Percentiles rank a stretch among this genome's conserved stretches.
phyloP scores from a whole-genome alignment of 2,113 vertebrate genomes.

The Hippolais icterina region DNA sequence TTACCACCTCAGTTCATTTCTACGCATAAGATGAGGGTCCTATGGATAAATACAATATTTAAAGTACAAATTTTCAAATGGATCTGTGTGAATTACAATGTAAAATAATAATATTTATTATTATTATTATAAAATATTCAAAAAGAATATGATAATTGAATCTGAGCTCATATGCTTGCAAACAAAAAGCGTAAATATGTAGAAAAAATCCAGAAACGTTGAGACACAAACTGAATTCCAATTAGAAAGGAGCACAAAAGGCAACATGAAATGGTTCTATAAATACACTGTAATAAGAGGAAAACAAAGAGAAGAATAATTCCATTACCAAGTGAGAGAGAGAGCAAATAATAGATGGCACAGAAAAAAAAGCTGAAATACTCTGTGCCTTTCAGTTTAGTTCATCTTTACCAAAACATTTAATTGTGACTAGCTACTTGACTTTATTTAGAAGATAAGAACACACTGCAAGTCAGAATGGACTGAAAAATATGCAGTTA shows the following conservation, averaged over 20 bases:
- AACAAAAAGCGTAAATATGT: background rate
- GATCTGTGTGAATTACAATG: background rate
- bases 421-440: background rate
- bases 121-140: background rate
- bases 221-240: background rate
- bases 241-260: slow-evolving; percentile 7
- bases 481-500: background rate
- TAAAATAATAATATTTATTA: background rate
- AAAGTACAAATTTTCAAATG: background rate
- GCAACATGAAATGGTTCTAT: background rate
- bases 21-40: background rate
- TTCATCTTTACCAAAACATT: background rate
- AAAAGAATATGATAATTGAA: background rate
- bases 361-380: background rate
- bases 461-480: background rate
- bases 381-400: background rate
- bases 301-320: slow-evolving; percentile 10
- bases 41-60: background rate
- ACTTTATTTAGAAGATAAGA: background rate
- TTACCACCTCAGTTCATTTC: slow-evolving; percentile 7
- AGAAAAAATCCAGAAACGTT: background rate
- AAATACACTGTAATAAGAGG: background rate
- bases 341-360: background rate
- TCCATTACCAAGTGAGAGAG: background rate
- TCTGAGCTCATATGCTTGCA: background rate